Percentiles rank a stretch among this genome's conserved stretches.
Evolutionary conservation across 2,113 vertebrate species (phyloP).

Genomic region (Laticauda laticaudata): DNA sequence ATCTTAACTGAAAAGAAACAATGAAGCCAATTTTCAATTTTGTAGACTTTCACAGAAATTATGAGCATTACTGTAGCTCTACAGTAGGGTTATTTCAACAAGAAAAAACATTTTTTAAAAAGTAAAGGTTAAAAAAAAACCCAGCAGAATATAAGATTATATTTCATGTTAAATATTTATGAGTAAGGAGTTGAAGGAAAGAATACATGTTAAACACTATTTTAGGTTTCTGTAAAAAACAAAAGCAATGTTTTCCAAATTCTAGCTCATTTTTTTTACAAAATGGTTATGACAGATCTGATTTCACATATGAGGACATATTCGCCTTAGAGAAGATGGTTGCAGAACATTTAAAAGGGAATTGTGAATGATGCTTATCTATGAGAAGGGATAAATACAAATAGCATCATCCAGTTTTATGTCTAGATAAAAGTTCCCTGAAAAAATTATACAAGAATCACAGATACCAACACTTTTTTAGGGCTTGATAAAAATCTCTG

Average conservation of each 20-base stretch:
- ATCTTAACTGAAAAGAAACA: neutral
- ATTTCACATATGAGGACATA: slow-evolving; percentile 10
- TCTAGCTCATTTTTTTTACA: neutral
- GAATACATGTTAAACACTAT: neutral
- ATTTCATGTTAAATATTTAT: slow-evolving; percentile 14
- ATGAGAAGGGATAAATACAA: slow-evolving; percentile 15
- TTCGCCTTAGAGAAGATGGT: slow-evolving; percentile 14
- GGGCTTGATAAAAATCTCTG: neutral
- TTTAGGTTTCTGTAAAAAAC: neutral
- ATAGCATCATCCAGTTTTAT: slow-evolving; percentile 26
- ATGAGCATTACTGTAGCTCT: neutral
- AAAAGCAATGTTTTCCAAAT: slow-evolving; percentile 10
- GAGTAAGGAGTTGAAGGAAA: neutral
- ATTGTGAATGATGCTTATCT: slow-evolving; percentile 4
- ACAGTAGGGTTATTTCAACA: neutral
- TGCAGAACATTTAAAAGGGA: slow-evolving; percentile 35
- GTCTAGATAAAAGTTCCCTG: slow-evolving; percentile 21
- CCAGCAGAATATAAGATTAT: neutral
- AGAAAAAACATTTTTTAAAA: neutral
- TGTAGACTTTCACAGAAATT: neutral
- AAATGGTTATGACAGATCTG: slow-evolving; percentile 5
- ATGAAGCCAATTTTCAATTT: neutral
- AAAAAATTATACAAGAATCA: slow-evolving; percentile 3
- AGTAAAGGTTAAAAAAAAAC: neutral
- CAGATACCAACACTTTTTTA: slow-evolving; percentile 9